Evolutionary conservation across 2,888 invertebrate genomes (phyloP).

Genomic region (Chydorus sphaericus): DNA sequence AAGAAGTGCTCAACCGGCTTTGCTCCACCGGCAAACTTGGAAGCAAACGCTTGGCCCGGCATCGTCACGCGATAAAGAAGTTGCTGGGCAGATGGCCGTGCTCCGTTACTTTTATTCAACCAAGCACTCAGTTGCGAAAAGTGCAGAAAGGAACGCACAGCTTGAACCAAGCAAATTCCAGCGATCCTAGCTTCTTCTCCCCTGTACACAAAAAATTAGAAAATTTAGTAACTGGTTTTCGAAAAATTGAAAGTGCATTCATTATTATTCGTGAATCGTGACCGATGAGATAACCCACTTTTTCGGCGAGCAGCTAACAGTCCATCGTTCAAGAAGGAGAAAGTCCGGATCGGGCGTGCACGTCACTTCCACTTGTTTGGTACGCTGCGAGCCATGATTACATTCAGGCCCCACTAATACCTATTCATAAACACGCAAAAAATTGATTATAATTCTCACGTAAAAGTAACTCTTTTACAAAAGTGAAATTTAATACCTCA

Average conservation of each 20-base stretch:
- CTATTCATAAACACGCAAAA: conserved; percentile 27
- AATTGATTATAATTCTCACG: conserved; percentile 30
- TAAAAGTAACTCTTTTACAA: conserved; percentile 31
- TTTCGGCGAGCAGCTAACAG: conserved; percentile 46
- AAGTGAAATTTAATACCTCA: conserved; percentile 46
- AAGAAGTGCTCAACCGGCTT: conserved; percentile 50
- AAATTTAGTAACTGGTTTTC: not conserved
- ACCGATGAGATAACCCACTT: conserved; percentile 37
- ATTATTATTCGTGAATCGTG: conserved; percentile 28
- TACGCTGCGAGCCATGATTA: conserved; percentile 25
- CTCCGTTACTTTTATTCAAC: conserved; percentile 40
- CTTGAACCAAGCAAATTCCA: conserved; percentile 62
- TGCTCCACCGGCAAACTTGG: conserved; percentile 31
- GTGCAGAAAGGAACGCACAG: conserved; percentile 84
- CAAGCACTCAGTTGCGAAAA: conserved; percentile 94
- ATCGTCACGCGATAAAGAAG: conserved; percentile 53
- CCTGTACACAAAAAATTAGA: conserved; percentile 14
- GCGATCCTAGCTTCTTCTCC: conserved; percentile 21
- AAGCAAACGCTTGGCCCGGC: conserved; percentile 46
- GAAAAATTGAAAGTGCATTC: not conserved
- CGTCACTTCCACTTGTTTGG: conserved; percentile 23
- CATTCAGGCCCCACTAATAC: conserved; percentile 11
- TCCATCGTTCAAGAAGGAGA: conserved; percentile 64
- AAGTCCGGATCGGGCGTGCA: conserved; percentile 30
- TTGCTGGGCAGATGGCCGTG: conserved; percentile 29